A percentile compares a stretch with the other conserved stretches of the same genome.
Evolutionary conservation across 2,797 vertebrate genomes (phyloP).

Genomic region (Sebastes paucispinis): DNA sequence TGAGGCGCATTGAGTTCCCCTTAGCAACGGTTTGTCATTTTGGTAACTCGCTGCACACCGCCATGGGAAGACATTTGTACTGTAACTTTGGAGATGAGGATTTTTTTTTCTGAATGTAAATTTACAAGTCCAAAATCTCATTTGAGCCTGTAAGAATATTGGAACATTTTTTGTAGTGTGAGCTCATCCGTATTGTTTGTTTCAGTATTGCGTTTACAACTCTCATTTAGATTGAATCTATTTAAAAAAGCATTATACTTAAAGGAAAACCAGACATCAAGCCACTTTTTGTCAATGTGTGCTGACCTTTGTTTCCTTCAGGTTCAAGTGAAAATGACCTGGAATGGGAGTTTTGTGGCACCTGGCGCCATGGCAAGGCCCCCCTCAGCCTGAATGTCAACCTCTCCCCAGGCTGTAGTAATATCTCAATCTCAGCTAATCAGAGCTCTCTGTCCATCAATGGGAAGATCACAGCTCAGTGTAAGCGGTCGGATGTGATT

Average conservation of each 20-base stretch:
- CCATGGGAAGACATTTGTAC: background rate
- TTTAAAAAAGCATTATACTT: background rate
- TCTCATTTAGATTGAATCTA: background rate
- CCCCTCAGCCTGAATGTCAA: constrained; percentile 34
- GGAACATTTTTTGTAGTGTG: background rate
- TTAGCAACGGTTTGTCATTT: background rate
- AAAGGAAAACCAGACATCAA: background rate
- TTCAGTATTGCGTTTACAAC: background rate
- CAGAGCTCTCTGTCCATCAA: constrained; percentile 59
- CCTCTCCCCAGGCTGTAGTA: constrained; percentile 66
- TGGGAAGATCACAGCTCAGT: constrained; percentile 67
- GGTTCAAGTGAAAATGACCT: constrained; percentile 58
- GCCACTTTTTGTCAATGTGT: background rate
- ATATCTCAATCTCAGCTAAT: constrained; percentile 66
- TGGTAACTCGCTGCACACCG: background rate
- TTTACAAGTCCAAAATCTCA: background rate
- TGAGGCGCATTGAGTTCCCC: background rate
- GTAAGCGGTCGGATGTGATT: background rate
- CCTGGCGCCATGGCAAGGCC: constrained; percentile 60
- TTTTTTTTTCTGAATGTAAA: background rate
- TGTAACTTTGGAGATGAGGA: background rate
- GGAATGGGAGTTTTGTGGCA: constrained; percentile 73
- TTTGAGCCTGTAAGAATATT: background rate
- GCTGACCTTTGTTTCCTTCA: constrained; percentile 18
- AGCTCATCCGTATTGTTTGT: background rate